phyloP scores from a whole-genome alignment of 2,113 vertebrate genomes.

The Oncorhynchus clarkii region DNA sequence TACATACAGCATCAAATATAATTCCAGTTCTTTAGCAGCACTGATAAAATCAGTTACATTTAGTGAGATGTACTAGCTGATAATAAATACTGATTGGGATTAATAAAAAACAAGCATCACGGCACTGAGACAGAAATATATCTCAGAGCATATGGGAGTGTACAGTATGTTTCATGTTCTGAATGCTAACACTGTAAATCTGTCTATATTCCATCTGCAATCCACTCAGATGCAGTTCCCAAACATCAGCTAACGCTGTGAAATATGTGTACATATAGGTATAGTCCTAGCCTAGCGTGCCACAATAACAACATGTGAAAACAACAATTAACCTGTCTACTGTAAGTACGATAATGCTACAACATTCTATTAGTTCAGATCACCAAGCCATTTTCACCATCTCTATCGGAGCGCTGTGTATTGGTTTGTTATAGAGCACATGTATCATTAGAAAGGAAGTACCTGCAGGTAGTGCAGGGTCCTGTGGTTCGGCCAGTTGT shows the following conservation, averaged over 20 bases:
- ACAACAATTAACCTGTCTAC: background rate
- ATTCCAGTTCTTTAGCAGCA: background rate
- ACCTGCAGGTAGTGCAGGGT: slow-evolving; percentile 18
- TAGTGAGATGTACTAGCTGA: background rate
- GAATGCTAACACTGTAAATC: no score
- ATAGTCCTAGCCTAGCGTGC: background rate
- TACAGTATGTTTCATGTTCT: background rate
- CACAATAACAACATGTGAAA: background rate
- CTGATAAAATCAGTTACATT: background rate
- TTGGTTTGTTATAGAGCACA: slow-evolving; percentile 18
- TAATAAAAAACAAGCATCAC: background rate
- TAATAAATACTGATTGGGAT: background rate
- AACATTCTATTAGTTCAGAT: background rate
- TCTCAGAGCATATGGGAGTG: background rate
- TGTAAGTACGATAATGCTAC: background rate
- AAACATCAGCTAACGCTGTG: background rate
- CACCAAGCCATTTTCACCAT: background rate
- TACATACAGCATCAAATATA: background rate
- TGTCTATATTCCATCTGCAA: background rate
- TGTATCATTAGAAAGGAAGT: slow-evolving; percentile 31
- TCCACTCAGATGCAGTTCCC: background rate
- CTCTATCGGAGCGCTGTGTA: background rate
- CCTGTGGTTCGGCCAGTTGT: slow-evolving; percentile 46
- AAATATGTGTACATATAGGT: background rate
- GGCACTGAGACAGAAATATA: background rate